Evolutionary conservation across 2,888 invertebrate species (phyloP), one percentile per base, ranked within the genome.

Genomic region (Crocallis elinguaria): DNA sequence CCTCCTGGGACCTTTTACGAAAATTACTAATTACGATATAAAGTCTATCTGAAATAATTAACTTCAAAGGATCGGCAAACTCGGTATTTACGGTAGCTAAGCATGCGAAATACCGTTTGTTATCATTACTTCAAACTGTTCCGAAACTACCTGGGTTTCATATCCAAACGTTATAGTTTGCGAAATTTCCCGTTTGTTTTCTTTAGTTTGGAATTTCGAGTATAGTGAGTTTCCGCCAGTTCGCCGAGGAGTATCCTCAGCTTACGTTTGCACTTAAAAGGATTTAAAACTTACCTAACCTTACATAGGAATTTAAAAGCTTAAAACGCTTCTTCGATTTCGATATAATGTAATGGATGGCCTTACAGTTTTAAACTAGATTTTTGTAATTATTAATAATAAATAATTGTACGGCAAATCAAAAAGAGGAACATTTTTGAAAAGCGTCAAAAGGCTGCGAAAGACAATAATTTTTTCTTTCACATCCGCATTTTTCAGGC

Each of bases 231-330:
- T 39, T 54, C 52, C 30, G 52, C 58, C 46, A 54, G 44, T 55
- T 16, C 45, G 17, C 36, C 30, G 50, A 57, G 49, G 39, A 63
- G 62, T 51, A 66, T 63, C 59, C 59, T 63, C 55, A 55, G 64
- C 67, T 60, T 51, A 67, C 51, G 60, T 53, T 60, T 49, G 60
- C 61, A 67, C 64, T 67, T 59, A 46, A 67, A 74, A 64, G 68
- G 64, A 71, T 71, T 72, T 62, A 54, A 60, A 64, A 64, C 62
- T 71, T 67, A 64, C 56, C 44, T 49, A 66, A 67, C 63, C 71
- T 55, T 56, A 58, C 48, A 56, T 41, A 43, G 48, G 61, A 66
- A 67, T 62, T 67, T 66, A 60, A 62, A 48, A 62, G 57, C 60
- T 57, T 64, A 62, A 57, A 61, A 48, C 62, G 57, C 60, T 56